Conservation (phyloP, 2,888 invertebrate genomes). For the Sinotaia quadrata region DNA sequence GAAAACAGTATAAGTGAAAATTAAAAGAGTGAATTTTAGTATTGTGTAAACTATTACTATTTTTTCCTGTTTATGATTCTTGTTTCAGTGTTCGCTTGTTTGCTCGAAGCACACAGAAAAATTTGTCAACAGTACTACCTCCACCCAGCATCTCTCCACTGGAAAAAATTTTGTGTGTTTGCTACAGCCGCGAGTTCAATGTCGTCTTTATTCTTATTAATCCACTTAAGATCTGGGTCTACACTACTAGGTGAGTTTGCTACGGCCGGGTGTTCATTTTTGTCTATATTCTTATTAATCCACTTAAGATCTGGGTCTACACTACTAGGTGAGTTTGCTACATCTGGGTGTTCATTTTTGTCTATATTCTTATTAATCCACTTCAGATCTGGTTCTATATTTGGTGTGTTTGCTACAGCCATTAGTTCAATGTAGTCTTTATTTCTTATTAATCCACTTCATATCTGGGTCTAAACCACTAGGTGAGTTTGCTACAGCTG, state of each 20-base stretch:
- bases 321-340: conserved; percentile 68
- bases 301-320: conserved; percentile 67
- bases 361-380: conserved; percentile 65
- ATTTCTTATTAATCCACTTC: conserved; percentile 61
- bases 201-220: conserved; percentile 66
- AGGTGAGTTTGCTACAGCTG: conserved; percentile 68
- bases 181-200: conserved; percentile 66
- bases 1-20: too few species aligned
- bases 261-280: conserved; percentile 67
- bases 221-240: conserved; percentile 66
- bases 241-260: conserved; percentile 67
- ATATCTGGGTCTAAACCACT: conserved; percentile 70
- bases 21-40: too few species aligned
- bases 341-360: conserved; percentile 63
- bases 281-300: conserved; percentile 65
- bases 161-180: conserved; percentile 59
- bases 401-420: conserved; percentile 66
- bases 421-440: conserved; percentile 65
- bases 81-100: conserved; percentile 66
- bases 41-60: too few species aligned
- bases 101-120: conserved; percentile 58
- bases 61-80: not conserved
- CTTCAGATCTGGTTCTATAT: conserved; percentile 68
- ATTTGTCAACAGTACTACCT: conserved; percentile 68
- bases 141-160: conserved; percentile 68